Percentiles rank a stretch among this genome's conserved stretches.
phyloP scores from a whole-genome alignment of 2,113 vertebrate genomes.

The Phaethornis superciliosus region DNA sequence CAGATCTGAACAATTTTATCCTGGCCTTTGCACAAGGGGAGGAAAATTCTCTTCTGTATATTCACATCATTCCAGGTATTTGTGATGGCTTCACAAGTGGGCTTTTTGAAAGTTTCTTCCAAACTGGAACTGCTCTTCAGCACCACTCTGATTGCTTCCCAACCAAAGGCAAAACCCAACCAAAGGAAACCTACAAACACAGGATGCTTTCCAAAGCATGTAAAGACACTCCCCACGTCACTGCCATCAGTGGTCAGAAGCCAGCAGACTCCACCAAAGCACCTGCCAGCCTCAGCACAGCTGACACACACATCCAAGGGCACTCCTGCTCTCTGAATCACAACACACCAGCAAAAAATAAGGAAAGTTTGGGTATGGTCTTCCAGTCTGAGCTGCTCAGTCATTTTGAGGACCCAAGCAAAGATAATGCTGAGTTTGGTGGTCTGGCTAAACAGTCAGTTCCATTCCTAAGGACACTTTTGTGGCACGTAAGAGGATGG shows the following conservation, averaged over 20 bases:
- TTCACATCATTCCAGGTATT: not conserved
- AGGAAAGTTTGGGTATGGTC: fast-evolving
- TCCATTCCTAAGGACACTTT: not conserved
- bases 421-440: not conserved
- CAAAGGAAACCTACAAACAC: slow-evolving; percentile 11
- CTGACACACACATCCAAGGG: not conserved
- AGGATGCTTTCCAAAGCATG: not conserved
- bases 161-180: not conserved
- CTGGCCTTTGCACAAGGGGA: not conserved
- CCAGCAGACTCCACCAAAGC: not conserved
- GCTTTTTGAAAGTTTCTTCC: not conserved
- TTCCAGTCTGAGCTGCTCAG: not conserved
- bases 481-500: not conserved
- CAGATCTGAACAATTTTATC: not conserved
- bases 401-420: not conserved
- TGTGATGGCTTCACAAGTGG: not conserved
- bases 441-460: not conserved
- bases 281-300: fast-evolving
- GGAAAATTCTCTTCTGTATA: not conserved
- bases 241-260: not conserved
- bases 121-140: not conserved
- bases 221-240: not conserved
- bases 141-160: not conserved
- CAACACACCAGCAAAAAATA: fast-evolving
- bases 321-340: fast-evolving